Base-by-base conservation (phyloP, 2,888 invertebrate genomes). In the Seira sanloemensis region DNA sequence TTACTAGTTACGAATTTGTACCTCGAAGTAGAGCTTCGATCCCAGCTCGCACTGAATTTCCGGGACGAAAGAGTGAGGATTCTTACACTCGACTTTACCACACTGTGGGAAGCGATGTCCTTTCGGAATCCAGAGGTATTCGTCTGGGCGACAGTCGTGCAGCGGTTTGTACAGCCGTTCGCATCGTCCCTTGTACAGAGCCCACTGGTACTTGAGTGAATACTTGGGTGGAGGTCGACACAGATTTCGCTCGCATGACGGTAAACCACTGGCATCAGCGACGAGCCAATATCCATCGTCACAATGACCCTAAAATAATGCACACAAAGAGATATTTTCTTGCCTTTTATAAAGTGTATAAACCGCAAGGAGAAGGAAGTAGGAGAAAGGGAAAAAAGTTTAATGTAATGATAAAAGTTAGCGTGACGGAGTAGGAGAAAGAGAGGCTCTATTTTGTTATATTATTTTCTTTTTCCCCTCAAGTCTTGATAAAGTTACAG, bases 281-380 rank as follows among this genome's bases (percentile, higher is more conserved):
- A 89, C 89, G 0, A 89, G 84, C 89, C 89, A 89, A 77, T 87
- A 88, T 4, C 88, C 88, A 50, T 88, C 88, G 26, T 88, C 87
- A 73, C 89, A 89, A 80, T 89, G 88, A 66, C 89, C 89, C 88
- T 88, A 71, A 19, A 68, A 23, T 37, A 85, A n/a, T n/a, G n/a
- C n/a, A n/a, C n/a, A 79, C 21, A 9, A n/a, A 84, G 78, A 5
- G 25, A 37, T 16, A 77, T 27, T 37, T 37, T 21, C 16, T 37
- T 25, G n/a, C n/a, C n/a, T 65, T 5, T 9, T 5, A 37, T 37
- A 37, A n/a, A 58, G n/a, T 58, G 58, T 12, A 58, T 21, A 23
- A 66, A 24, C 18, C 21, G 46, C 26, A 50, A 25, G 67, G 21
- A 68, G 54, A 54, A 26, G 19, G 54, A 27, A 74, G 27, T 4